Base-by-base conservation (phyloP, 2,113 vertebrate genomes). In the Megaptera novaeangliae region DNA sequence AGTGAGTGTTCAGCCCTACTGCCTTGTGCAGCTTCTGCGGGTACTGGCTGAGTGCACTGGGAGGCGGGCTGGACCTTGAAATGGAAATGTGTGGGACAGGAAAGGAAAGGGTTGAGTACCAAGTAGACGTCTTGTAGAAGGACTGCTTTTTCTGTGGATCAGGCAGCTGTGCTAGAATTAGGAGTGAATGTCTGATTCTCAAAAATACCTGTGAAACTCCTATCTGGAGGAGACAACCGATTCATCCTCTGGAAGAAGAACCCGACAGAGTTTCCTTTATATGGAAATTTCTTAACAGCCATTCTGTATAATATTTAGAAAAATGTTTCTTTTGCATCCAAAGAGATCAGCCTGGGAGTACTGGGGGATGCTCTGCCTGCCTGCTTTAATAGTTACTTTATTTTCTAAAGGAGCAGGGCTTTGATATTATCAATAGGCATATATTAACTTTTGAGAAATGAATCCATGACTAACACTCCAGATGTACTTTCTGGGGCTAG, bases 1-100 rank as follows among this genome's bases (percentile, higher is more conserved):
- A 49, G 66, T 0, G 1, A 39, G 5, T 3, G 11, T 25, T 66
- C 31, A 8, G 5, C 68, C 29, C 3, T 41, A 2, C 20, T 44
- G 59, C 29, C 3, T 29, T 64, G 61, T 49, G 27, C 25, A 34
- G n/a, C 49, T 77, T 80, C 52, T 41, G 21, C 46, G 11, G 0
- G 27, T 11, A 7, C 31, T 15, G 39, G 36, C 34, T 6, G 64
- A 44, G 49, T 13, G 36, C 36, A 6, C 39, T 3, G 18, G 12
- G 55, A 39, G 61, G 29, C 13, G 57, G 44, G 39, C 10, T 21
- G 59, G 59, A 61, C n/a, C 66, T 63, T 20, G 68, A 66, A 46
- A 61, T 12, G 29, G 29, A 6, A 49, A 57, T 1, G 2, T 39
- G 27, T 63, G 71, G 39, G 66, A 17, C 15, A 7, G 31, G 13